phyloP scores from a whole-genome alignment of 2,888 invertebrate species.

The Nebria salina region DNA sequence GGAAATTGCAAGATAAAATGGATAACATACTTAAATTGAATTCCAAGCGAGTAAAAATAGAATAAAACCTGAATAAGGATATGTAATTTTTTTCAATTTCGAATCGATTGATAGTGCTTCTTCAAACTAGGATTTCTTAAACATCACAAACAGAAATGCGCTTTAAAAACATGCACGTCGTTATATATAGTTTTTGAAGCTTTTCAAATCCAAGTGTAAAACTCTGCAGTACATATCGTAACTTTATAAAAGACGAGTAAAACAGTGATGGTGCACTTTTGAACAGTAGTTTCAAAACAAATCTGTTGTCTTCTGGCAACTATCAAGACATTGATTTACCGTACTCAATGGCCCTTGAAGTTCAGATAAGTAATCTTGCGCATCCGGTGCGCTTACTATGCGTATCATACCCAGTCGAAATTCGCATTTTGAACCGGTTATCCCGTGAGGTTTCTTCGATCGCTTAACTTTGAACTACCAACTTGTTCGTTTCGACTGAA shows the following conservation, averaged over 20 bases:
- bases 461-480: neutral
- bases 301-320: neutral
- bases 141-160: neutral
- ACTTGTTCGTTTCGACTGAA: neutral
- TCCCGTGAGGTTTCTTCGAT: neutral
- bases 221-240: neutral
- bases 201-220: neutral
- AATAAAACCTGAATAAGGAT: too few species aligned
- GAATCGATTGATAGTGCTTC: neutral
- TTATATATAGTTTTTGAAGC: neutral
- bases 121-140: neutral
- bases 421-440: neutral
- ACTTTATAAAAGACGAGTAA: neutral
- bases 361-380: neutral
- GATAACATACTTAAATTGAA: too few species aligned
- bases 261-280: neutral
- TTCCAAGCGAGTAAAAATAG: too few species aligned
- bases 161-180: neutral
- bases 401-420: neutral
- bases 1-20: too few species aligned
- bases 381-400: neutral
- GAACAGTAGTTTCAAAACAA: neutral
- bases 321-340: neutral
- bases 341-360: neutral
- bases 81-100: too few species aligned